Percentiles rank a stretch among this genome's conserved stretches.
Conservation (phyloP, 2,888 invertebrate genomes). For the Cosmia pyralina region DNA sequence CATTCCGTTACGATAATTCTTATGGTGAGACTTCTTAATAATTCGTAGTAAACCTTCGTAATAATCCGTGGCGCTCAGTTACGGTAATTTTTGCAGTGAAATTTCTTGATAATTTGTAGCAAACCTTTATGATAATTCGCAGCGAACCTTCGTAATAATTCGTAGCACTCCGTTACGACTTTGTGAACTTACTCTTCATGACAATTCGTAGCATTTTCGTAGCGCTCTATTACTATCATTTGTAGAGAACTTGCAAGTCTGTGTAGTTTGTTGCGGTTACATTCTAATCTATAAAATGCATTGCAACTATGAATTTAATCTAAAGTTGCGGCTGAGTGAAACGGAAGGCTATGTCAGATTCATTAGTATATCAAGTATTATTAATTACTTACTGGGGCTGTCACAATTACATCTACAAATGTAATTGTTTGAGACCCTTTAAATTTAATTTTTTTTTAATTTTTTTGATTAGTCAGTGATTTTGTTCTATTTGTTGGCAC, state of each 20-base stretch:
- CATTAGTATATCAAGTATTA: no score
- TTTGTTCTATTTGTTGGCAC: conserved; percentile 35
- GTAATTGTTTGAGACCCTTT: no score
- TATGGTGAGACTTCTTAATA: background rate
- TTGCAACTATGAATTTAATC: background rate
- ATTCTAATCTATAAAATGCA: background rate
- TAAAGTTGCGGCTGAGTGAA: background rate
- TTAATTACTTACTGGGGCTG: no score
- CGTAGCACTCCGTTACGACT: background rate
- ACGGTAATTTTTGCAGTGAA: background rate
- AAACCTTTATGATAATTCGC: background rate
- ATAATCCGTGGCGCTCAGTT: background rate
- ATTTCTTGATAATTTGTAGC: background rate
- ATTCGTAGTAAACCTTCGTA: background rate
- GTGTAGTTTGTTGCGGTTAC: background rate
- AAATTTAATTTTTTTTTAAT: no score
- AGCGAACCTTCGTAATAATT: background rate
- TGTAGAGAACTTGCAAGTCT: background rate
- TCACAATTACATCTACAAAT: no score
- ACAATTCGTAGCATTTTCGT: conserved; percentile 5
- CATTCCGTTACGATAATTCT: background rate
- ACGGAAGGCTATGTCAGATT: conserved; percentile 15
- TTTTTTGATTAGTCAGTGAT: no score
- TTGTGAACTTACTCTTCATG: background rate
- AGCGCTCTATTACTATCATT: background rate